phyloP scores from a whole-genome alignment of 2,888 invertebrate species.

The Meandrusa payeni region DNA sequence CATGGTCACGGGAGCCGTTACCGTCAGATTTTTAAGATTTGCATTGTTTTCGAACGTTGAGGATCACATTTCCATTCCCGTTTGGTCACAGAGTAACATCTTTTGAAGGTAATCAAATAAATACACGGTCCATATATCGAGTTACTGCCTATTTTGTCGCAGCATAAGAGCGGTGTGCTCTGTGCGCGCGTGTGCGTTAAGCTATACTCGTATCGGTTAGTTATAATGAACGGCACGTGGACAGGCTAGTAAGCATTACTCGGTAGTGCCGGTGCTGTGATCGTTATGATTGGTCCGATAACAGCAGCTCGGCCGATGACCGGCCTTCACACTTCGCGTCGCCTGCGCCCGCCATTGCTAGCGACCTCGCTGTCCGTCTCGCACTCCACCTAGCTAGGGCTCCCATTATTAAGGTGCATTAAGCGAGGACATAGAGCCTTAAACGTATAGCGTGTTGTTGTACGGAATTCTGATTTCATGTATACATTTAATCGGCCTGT shows the following conservation, averaged over 20 bases:
- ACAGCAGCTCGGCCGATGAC: conserved; percentile 72
- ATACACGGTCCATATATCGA: conserved; percentile 24
- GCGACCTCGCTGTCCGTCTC: conserved; percentile 49
- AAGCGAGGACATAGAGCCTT: conserved; percentile 16
- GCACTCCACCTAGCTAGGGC: conserved; percentile 38
- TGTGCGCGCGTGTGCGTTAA: conserved; percentile 29
- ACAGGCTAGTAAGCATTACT: conserved; percentile 48
- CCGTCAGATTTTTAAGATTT: no score
- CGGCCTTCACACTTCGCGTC: conserved; percentile 70
- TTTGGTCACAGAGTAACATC: conserved; percentile 32
- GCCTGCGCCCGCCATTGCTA: conserved; percentile 43
- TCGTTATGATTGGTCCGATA: conserved; percentile 69
- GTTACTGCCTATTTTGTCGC: conserved; percentile 21
- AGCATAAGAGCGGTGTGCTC: conserved; percentile 21
- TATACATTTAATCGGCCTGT: no score
- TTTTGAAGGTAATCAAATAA: conserved; percentile 38
- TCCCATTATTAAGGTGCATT: conserved; percentile 29
- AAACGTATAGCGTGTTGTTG: conserved; percentile 2
- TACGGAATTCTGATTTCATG: conserved; percentile 8
- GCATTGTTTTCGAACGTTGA: conserved; percentile 20
- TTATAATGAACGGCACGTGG: conserved; percentile 53
- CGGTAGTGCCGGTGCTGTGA: conserved; percentile 44
- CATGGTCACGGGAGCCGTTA: no score
- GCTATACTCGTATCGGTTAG: conserved; percentile 26
- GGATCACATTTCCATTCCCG: conserved; percentile 33